Percentiles rank a stretch among this genome's conserved stretches.
phyloP scores from a whole-genome alignment of 2,113 vertebrate species.

The Copsychus sechellarum region DNA sequence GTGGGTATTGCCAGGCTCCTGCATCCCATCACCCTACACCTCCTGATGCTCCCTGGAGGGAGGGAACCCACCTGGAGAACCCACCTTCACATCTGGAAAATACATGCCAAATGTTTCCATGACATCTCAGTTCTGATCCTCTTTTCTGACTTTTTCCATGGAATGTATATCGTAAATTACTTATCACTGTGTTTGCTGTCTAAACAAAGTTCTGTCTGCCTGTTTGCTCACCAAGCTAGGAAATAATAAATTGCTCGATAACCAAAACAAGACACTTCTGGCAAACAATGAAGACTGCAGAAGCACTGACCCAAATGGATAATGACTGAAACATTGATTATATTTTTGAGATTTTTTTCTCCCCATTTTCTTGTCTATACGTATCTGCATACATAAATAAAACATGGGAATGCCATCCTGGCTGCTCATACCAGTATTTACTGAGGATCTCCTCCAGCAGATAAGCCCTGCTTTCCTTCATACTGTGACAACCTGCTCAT shows the following conservation, averaged over 20 bases:
- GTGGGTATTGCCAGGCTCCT: not conserved
- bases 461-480: not conserved
- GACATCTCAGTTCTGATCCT: not conserved
- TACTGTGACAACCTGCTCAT: not conserved
- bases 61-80: not conserved
- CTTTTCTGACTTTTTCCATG: not conserved
- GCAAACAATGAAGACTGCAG: not conserved
- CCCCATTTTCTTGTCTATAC: not conserved
- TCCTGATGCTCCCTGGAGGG: not conserved
- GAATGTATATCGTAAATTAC: not conserved
- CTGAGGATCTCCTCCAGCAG: not conserved
- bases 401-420: not conserved
- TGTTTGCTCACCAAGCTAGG: not conserved
- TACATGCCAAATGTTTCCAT: accelerated
- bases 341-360: not conserved
- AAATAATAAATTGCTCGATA: not conserved
- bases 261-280: not conserved
- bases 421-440: not conserved
- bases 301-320: not conserved
- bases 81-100: not conserved
- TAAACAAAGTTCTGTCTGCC: not conserved
- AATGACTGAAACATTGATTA: not conserved
- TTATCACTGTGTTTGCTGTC: not conserved
- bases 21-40: accelerated
- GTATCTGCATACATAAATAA: not conserved